phyloP scores from a whole-genome alignment of 2,797 vertebrate genomes.

The Hoplostethus mediterraneus region DNA sequence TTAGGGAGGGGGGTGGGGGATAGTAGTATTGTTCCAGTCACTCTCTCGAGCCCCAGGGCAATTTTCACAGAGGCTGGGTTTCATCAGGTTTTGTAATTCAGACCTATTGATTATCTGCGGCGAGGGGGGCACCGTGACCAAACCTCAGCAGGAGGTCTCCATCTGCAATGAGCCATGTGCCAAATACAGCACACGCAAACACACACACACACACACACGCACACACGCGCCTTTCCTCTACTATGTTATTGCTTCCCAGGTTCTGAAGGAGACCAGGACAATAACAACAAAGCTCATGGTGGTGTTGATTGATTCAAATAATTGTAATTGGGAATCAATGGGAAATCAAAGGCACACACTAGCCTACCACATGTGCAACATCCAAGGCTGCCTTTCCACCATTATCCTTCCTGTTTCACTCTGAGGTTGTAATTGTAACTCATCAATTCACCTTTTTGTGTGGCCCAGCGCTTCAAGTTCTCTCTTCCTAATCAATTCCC shows the following conservation, averaged over 20 bases:
- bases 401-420: constrained; percentile 10
- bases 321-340: constrained; percentile 32
- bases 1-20: background rate
- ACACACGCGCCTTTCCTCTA: constrained; percentile 5
- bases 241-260: constrained; percentile 35
- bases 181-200: constrained; percentile 25
- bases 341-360: background rate
- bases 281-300: constrained; percentile 11
- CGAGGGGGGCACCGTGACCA: constrained; percentile 67
- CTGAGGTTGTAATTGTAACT: constrained; percentile 26
- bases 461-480: constrained; percentile 13
- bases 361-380: constrained; percentile 1
- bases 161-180: constrained; percentile 65
- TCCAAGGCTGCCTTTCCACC: background rate
- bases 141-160: constrained; percentile 74
- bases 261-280: constrained; percentile 34
- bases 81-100: constrained; percentile 80
- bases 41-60: constrained; percentile 50
- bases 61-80: constrained; percentile 73
- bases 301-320: constrained; percentile 19
- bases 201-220: constrained; percentile 9
- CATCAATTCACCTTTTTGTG: constrained; percentile 36
- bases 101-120: constrained; percentile 80
- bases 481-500: constrained; percentile 47
- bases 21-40: constrained; percentile 16